Conservation (phyloP, 2,888 invertebrate species). For the Stenichneumon culpator region DNA sequence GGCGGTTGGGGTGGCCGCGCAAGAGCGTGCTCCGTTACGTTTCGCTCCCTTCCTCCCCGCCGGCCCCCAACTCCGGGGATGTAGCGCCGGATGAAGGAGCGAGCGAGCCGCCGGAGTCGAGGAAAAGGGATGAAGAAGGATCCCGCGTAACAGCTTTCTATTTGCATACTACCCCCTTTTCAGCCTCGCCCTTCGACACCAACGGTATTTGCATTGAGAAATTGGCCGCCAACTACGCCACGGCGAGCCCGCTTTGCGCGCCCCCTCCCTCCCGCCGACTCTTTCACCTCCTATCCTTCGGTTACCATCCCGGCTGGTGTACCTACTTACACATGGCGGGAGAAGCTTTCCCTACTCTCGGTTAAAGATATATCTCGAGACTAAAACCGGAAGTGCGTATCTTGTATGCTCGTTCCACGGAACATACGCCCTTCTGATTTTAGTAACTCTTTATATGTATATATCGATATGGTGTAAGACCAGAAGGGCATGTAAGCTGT, state of each 20-base stretch:
- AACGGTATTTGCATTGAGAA: slow-evolving; percentile 85
- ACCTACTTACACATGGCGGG: neutral
- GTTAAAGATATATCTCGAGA: neutral
- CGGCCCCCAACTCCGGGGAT: neutral
- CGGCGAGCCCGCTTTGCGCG: slow-evolving; percentile 78
- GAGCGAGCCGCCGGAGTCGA: slow-evolving; percentile 56
- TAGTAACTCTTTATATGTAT: too few species aligned
- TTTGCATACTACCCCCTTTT: slow-evolving; percentile 83
- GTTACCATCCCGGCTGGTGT: slow-evolving; percentile 39
- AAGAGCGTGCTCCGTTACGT: slow-evolving; percentile 61
- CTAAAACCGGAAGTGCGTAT: neutral
- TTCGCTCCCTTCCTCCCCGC: slow-evolving; percentile 7
- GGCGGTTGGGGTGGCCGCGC: slow-evolving; percentile 67
- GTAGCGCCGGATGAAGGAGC: slow-evolving; percentile 7
- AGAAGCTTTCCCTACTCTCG: neutral
- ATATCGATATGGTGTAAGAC: too few species aligned
- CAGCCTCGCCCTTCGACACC: slow-evolving; percentile 82
- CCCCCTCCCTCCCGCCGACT: slow-evolving; percentile 49
- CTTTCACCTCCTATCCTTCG: slow-evolving; percentile 25
- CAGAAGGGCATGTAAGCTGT: neutral
- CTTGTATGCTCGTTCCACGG: neutral
- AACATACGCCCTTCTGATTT: neutral
- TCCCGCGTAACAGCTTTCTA: slow-evolving; percentile 83
- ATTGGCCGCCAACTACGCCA: slow-evolving; percentile 82
- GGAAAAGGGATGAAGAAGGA: slow-evolving; percentile 64